Evolutionary conservation across 1,140 invertebrate species (phyloP).

Genomic region (Magallana ariakensis): DNA sequence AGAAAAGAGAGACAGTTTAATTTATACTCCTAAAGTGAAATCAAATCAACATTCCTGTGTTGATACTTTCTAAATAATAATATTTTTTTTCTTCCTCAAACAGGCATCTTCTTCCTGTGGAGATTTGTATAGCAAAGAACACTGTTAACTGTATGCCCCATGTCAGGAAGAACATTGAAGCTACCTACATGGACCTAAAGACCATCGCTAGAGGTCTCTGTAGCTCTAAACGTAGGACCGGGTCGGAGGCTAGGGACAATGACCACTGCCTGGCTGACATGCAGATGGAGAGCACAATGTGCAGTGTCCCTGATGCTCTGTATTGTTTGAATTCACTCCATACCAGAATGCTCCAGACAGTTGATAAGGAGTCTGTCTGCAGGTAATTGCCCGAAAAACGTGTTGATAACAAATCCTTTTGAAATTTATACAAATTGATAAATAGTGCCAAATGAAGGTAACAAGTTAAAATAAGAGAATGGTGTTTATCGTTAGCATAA

Average conservation of each 20-base stretch:
- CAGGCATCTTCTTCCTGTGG: conserved; percentile 38
- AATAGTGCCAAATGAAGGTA: too few species aligned
- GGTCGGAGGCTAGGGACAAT: neutral
- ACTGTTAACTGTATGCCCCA: conserved; percentile 37
- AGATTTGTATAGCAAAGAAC: conserved; percentile 39
- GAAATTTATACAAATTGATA: too few species aligned
- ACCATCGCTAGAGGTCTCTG: conserved; percentile 32
- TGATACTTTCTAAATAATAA: too few species aligned
- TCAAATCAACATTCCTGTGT: neutral
- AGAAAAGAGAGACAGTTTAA: too few species aligned
- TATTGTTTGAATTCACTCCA: conserved; percentile 40
- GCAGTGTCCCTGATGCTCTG: conserved; percentile 38
- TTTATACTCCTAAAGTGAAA: too few species aligned
- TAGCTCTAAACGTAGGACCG: neutral
- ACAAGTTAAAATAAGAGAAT: too few species aligned
- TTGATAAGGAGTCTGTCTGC: conserved; percentile 35
- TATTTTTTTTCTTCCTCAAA: neutral
- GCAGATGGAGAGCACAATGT: neutral
- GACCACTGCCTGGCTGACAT: conserved; percentile 30
- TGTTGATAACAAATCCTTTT: too few species aligned
- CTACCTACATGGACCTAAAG: conserved; percentile 44
- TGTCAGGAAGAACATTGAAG: conserved; percentile 33
- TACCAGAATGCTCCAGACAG: conserved; percentile 21
- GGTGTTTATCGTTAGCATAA: too few species aligned
- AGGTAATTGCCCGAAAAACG: too few species aligned